Percentiles rank a stretch among this genome's conserved stretches.
phyloP scores from a whole-genome alignment of 2,888 invertebrate species.

The Helleia helle region DNA sequence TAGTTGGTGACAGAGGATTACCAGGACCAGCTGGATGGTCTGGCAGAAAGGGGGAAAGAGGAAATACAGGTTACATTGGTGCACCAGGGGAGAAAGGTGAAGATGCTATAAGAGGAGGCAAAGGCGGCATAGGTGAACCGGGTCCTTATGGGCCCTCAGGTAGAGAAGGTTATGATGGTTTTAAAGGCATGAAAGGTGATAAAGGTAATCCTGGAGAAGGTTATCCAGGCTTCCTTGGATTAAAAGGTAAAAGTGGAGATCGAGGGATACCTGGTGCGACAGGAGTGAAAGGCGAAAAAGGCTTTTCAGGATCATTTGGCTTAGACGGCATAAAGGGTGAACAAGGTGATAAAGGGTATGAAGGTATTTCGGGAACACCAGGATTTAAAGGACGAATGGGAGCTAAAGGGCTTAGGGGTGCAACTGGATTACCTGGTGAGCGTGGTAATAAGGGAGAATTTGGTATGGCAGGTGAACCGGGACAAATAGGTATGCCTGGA shows the following conservation, averaged over 20 bases:
- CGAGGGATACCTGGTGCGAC: constrained; percentile 49
- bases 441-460: constrained; percentile 72
- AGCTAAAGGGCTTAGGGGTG: constrained; percentile 63
- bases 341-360: constrained; percentile 73
- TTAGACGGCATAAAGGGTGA: constrained; percentile 76
- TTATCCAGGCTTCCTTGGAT: not conserved
- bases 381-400: constrained; percentile 76
- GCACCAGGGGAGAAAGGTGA: constrained; percentile 72
- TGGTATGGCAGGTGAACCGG: constrained; percentile 47
- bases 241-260: constrained; percentile 66
- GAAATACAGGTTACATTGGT: constrained; percentile 45
- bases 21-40: constrained; percentile 36
- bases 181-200: constrained; percentile 75
- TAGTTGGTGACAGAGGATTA: constrained; percentile 31
- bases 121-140: constrained; percentile 69
- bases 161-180: constrained; percentile 63
- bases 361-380: constrained; percentile 56
- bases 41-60: constrained; percentile 44
- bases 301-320: constrained; percentile 66
- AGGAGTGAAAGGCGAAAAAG: constrained; percentile 66
- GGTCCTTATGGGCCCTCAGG: constrained; percentile 38
- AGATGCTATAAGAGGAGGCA: constrained; percentile 70
- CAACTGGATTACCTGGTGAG: constrained; percentile 69
- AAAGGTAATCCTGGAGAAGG: constrained; percentile 69
- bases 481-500: constrained; percentile 68